These are phyloP conservation scores for Leucoraja erinaceus DNA, from an alignment of 2,113 vertebrate species.

Conservation along the genomic window DNA sequence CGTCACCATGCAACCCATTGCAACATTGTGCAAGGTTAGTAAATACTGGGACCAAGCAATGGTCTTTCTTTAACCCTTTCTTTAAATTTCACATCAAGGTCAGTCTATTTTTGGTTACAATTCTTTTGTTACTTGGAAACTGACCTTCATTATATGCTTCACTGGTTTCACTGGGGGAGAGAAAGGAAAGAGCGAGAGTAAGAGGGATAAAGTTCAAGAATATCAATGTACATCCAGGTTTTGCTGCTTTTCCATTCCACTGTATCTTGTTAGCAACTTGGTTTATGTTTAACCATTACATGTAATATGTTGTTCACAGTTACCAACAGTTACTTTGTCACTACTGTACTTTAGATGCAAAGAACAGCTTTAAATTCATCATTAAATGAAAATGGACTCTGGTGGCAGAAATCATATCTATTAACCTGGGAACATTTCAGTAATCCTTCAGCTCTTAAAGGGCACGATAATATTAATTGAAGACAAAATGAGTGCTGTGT, in stretches of 20 bases:
- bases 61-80: not conserved
- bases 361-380: not conserved
- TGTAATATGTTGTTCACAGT: not conserved
- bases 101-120: not conserved
- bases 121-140: not conserved
- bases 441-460: not conserved
- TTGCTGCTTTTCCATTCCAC: not conserved
- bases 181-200: not conserved
- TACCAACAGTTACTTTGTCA: not conserved
- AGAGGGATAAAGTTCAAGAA: not conserved
- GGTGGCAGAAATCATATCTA: not conserved
- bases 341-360: not conserved
- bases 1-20: too few relatives aligned
- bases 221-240: not conserved
- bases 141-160: not conserved
- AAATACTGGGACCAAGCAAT: not conserved
- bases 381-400: slow-evolving; percentile 1
- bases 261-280: not conserved
- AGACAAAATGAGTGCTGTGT: slow-evolving; percentile 17
- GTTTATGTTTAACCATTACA: not conserved
- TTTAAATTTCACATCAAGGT: not conserved
- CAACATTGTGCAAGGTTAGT: not conserved
- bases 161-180: not conserved
- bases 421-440: not conserved
- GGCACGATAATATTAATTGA: slow-evolving; percentile 21